Conservation (phyloP, 2,888 invertebrate genomes). For the Diarsia brunnea region DNA sequence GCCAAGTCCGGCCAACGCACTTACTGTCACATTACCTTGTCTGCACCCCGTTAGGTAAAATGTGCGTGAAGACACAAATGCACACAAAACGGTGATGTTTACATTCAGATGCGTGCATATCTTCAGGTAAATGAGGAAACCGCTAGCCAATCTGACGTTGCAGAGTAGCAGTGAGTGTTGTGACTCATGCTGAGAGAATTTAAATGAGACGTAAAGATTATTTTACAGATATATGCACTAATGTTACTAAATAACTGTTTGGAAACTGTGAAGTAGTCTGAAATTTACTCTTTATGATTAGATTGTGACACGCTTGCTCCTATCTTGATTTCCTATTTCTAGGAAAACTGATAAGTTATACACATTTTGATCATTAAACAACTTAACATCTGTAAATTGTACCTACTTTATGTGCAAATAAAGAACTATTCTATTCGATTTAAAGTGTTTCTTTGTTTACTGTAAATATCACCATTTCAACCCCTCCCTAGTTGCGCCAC, state of each 20-base stretch:
- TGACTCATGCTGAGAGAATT: slow-evolving; percentile 44
- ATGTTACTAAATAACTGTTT: slow-evolving; percentile 8
- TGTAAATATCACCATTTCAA: not conserved
- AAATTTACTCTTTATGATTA: not conserved
- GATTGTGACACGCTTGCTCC: not conserved
- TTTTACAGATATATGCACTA: slow-evolving; percentile 4
- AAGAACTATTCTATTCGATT: too few relatives aligned
- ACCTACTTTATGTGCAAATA: too few relatives aligned
- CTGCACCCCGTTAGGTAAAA: slow-evolving; percentile 47
- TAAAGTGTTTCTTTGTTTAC: not conserved
- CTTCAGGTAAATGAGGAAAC: slow-evolving; percentile 44
- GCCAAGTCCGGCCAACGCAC: slow-evolving; percentile 15
- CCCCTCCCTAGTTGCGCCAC: not conserved
- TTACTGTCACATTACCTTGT: slow-evolving; percentile 16
- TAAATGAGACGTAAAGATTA: slow-evolving; percentile 16
- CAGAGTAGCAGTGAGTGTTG: slow-evolving; percentile 32
- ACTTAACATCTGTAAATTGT: too few relatives aligned
- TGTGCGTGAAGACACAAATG: slow-evolving; percentile 40
- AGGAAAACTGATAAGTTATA: not conserved
- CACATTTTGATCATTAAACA: too few relatives aligned
- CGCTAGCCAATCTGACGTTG: slow-evolving; percentile 46
- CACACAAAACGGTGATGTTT: slow-evolving; percentile 36
- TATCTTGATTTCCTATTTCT: not conserved
- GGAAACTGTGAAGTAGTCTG: slow-evolving; percentile 12
- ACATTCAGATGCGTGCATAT: slow-evolving; percentile 32